Percentiles rank a stretch among this genome's conserved stretches.
Evolutionary conservation across 2,888 invertebrate genomes (phyloP).

Genomic region (Dioctria rufipes): DNA sequence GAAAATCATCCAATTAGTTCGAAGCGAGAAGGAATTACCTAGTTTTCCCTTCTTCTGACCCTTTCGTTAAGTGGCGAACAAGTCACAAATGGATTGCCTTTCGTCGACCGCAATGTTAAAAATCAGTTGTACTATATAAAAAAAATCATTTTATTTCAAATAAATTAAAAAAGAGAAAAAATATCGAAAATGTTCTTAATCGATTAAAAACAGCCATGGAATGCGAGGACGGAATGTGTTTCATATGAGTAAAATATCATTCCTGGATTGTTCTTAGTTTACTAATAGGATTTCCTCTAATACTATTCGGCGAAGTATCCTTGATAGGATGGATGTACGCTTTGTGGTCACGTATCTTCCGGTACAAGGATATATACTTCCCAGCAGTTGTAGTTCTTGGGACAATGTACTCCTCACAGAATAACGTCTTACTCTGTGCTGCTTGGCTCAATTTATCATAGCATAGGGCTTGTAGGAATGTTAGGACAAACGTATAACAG

Average conservation of each 20-base stretch:
- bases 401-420: conserved; percentile 87
- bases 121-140: neutral
- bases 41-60: neutral
- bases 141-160: conserved; percentile 21
- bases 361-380: conserved; percentile 87
- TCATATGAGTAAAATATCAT: conserved; percentile 21
- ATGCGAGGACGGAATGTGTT: conserved; percentile 33
- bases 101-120: too few relatives aligned
- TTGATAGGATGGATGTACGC: conserved; percentile 72
- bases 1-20: conserved; percentile 47
- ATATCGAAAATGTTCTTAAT: conserved; percentile 20
- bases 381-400: conserved; percentile 86
- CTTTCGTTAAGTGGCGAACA: neutral
- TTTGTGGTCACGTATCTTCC: conserved; percentile 76
- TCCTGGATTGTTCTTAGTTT: conserved; percentile 58
- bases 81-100: too few relatives aligned
- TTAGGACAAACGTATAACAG: conserved; percentile 89
- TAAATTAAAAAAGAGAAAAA: too few relatives aligned
- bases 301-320: conserved; percentile 44
- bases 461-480: conserved; percentile 82
- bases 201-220: conserved; percentile 40
- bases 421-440: conserved; percentile 77
- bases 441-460: conserved; percentile 81
- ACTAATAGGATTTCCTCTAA: conserved; percentile 44
- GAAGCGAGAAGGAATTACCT: conserved; percentile 36